Evolutionary conservation across 1,140 invertebrate genomes (phyloP), one percentile per base, ranked within the genome.

Genomic region (Panonychus citri): DNA sequence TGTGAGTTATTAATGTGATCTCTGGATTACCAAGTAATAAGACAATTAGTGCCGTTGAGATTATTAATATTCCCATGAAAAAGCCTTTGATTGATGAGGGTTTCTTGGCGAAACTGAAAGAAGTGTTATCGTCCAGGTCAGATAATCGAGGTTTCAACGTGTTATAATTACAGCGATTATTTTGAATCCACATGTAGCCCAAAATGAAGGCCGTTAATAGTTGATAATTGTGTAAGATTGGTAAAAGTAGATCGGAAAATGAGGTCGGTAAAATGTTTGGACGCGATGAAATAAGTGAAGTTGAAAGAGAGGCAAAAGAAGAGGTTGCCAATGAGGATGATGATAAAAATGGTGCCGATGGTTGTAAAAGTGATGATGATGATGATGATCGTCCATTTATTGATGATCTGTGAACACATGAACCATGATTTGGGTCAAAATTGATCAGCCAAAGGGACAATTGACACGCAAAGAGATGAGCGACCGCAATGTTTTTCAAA

Each of bases 41-140:
- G 5, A 77, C 73, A 3, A 79, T 75, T 26, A 78, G 75, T 0
- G 75, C 74, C 3, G 73, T 70, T 0, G 59, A 76, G 58, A 79
- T 70, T 50, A 75, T 74, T 0, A 79, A 66, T 3, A 79, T 69
- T 0, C 77, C 77, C 0, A 78, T 64, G 57, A 78, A 78, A 3
- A 79, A 66, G 3, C 77, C 77, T 62, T 77, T 77, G 63, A 73
- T 75, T 8, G 75, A 73, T 3, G 72, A 71, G 17, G 72, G 71
- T 39, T 55, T 57, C 17, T 37, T 51, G 17, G 17, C 19, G 8
- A 34, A 28, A 39, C 39, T 55, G 26, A 28, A 43, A 21, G 13
- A n/a, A 24, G 13, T 10, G 26, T 43, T 55, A n/a, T 26, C 39
- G 25, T 56, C 55, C n/a, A 46, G 46, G 5, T 59, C 58, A 0